Conservation (phyloP, 2,797 vertebrate genomes). For the Pteronotus mesoamericanus region DNA sequence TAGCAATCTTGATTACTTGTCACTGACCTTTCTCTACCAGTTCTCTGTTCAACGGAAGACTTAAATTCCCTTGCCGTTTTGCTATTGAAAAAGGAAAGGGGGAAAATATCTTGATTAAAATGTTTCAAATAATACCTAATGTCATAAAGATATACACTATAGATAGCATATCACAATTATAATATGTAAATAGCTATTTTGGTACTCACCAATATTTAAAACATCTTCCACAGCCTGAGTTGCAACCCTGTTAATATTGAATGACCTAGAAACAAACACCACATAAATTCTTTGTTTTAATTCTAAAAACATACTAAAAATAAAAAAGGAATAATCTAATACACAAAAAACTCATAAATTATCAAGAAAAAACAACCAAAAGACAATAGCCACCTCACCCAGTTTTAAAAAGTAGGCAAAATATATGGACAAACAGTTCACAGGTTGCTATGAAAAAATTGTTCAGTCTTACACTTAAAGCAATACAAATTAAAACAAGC, state of each 20-base stretch:
- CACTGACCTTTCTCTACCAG: conserved; percentile 89
- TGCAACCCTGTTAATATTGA: conserved; percentile 97
- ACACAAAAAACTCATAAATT: conserved; percentile 13
- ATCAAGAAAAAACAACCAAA: not conserved
- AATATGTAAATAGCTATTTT: conserved; percentile 26
- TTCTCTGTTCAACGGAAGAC: conserved; percentile 84
- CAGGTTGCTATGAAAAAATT: not conserved
- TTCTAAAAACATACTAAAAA: conserved; percentile 40
- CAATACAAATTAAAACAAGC: not conserved
- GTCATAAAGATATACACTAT: not conserved
- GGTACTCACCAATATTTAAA: conserved; percentile 90
- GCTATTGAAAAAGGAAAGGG: conserved; percentile 80
- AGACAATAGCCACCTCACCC: not conserved
- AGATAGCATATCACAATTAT: not conserved
- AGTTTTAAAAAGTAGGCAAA: not conserved
- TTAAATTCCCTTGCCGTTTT: conserved; percentile 83
- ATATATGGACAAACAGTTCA: not conserved
- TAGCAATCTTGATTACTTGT: conserved; percentile 22
- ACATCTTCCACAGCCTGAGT: conserved; percentile 94
- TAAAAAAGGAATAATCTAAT: not conserved
- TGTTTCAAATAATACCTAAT: not conserved
- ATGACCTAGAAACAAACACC: conserved; percentile 88
- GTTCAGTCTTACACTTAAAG: not conserved
- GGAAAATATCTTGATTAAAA: conserved; percentile 58
- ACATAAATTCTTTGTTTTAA: conserved; percentile 23